Conservation (phyloP, 1,140 invertebrate genomes). For the Batillaria attramentaria region DNA sequence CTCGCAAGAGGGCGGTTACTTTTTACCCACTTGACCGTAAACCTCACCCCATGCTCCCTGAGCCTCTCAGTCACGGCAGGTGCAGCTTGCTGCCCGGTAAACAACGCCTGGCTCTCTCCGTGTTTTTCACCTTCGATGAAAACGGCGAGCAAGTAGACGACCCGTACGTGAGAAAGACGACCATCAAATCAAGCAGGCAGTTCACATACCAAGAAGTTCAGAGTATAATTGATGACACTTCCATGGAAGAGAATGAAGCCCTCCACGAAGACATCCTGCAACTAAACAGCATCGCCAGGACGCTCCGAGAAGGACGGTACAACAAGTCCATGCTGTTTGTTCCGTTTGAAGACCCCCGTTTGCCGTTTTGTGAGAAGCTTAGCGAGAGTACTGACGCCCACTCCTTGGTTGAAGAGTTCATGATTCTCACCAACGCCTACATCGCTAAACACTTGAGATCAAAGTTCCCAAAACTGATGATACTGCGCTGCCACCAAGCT, state of each 20-base stretch:
- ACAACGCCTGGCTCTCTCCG: constrained; percentile 56
- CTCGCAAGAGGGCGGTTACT: constrained; percentile 57
- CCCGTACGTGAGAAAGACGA: constrained; percentile 8
- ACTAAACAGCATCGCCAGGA: constrained; percentile 21
- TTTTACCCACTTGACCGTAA: constrained; percentile 60
- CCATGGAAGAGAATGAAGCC: background rate
- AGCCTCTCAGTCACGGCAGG: constrained; percentile 64
- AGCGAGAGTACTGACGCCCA: constrained; percentile 31
- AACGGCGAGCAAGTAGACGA: constrained; percentile 26
- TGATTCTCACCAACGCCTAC: constrained; percentile 51
- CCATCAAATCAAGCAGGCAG: constrained; percentile 32
- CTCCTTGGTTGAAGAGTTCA: constrained; percentile 56
- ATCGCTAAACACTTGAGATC: constrained; percentile 43
- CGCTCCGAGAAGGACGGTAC: constrained; percentile 27
- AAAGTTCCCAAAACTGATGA: constrained; percentile 9
- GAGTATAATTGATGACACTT: constrained; percentile 24
- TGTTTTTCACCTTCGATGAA: constrained; percentile 51
- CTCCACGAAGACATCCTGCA: constrained; percentile 13
- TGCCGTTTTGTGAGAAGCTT: constrained; percentile 12
- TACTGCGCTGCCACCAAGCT: constrained; percentile 31
- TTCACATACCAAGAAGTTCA: constrained; percentile 42
- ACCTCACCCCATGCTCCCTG: constrained; percentile 70
- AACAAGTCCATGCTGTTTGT: constrained; percentile 29
- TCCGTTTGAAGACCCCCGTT: constrained; percentile 32
- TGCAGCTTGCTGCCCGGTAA: constrained; percentile 67